Percentiles rank a stretch among this genome's conserved stretches.
Conservation (phyloP, 1,140 invertebrate genomes). For the Neoseiulus cucumeris region DNA sequence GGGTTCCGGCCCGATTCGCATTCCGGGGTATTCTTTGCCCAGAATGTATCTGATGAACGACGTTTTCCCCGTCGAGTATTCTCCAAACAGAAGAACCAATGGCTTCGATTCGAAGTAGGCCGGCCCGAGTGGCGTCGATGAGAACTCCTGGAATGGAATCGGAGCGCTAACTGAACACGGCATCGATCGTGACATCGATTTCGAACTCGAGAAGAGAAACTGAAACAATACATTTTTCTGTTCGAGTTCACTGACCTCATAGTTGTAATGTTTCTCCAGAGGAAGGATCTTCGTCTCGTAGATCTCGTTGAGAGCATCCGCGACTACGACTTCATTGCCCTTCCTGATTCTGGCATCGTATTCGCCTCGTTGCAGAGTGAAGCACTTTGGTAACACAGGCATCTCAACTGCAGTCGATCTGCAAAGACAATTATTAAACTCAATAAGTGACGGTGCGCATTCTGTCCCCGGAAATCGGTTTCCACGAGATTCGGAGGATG, state of each 20-base stretch:
- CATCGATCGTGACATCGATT: background rate
- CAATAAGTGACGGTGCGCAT: too few species aligned
- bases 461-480: too few species aligned
- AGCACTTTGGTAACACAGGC: background rate
- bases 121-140: background rate
- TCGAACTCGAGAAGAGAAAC: background rate
- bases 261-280: constrained; percentile 5
- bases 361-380: background rate
- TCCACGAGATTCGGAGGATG: too few species aligned
- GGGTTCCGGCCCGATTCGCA: constrained; percentile 80
- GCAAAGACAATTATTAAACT: too few species aligned
- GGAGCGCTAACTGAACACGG: background rate
- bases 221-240: background rate
- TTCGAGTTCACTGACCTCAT: background rate
- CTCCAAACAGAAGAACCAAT: constrained; percentile 49
- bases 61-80: constrained; percentile 97
- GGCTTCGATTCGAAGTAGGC: constrained; percentile 11
- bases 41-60: constrained; percentile 92
- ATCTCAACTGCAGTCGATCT: background rate
- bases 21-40: constrained; percentile 81
- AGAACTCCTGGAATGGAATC: background rate
- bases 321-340: background rate
- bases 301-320: background rate
- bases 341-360: background rate
- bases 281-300: background rate